A percentile compares a stretch with the other conserved stretches of the same genome.
Conservation (phyloP, 2,113 vertebrate species). For the Trematomus loennbergii region DNA sequence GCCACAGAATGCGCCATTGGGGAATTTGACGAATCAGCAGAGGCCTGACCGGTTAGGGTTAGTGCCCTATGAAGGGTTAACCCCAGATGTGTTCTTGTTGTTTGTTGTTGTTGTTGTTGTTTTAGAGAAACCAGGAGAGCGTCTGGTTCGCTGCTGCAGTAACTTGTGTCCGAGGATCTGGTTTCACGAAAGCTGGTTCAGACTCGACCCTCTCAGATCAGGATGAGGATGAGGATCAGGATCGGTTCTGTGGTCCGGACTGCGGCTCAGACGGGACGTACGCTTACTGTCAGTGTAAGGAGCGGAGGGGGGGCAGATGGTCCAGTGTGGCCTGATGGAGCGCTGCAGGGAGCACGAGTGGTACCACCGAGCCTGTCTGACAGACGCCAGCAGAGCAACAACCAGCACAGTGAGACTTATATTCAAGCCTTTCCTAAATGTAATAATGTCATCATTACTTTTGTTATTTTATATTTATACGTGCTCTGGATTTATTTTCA, state of each 20-base stretch:
- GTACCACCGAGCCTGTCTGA: slow-evolving; percentile 7
- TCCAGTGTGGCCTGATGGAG: slow-evolving; percentile 1
- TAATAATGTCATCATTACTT: no score
- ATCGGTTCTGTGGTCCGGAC: not conserved
- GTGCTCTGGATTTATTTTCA: no score
- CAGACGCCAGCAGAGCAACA: not conserved
- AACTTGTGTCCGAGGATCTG: not conserved
- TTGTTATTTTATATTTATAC: no score
- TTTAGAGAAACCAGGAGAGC: not conserved
- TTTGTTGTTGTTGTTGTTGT: not conserved
- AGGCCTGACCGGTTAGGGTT: no score
- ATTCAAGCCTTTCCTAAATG: no score
- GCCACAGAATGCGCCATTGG: no score
- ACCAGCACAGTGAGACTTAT: not conserved
- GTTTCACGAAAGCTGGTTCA: not conserved
- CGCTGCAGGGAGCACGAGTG: slow-evolving; percentile 1
- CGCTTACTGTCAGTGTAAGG: slow-evolving; percentile 2
- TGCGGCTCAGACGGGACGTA: not conserved
- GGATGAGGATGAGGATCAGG: not conserved
- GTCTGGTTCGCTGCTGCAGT: slow-evolving; percentile 1
- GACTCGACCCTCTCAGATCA: not conserved
- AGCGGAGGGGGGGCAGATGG: slow-evolving; percentile 4
- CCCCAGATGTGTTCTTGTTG: not conserved
- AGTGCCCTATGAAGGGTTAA: no score
- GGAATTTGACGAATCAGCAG: no score